These are phyloP conservation scores for Turritopsis dohrnii DNA, from an alignment of 30 jellyfish, hydroid and myxozoan genomes.

Conservation along the genomic window DNA sequence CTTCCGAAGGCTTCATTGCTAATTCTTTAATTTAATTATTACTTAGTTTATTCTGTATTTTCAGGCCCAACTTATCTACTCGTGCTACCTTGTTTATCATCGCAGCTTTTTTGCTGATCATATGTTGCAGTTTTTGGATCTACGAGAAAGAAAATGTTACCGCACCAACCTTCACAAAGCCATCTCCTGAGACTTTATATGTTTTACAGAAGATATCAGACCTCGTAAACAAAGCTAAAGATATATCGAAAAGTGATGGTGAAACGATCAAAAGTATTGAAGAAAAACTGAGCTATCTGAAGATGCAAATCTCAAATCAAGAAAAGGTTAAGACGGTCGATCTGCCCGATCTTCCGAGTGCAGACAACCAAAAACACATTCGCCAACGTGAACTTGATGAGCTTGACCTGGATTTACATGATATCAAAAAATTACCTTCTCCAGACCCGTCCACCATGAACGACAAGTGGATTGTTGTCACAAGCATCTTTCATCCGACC, in stretches of 20 bases:
- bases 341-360: neutral
- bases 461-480: conserved; percentile 52
- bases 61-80: neutral
- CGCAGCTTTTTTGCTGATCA: neutral
- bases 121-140: neutral
- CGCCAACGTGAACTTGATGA: neutral
- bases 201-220: neutral
- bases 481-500: conserved; percentile 41
- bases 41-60: neutral
- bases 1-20: no score
- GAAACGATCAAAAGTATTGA: neutral
- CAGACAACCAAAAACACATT: neutral
- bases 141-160: neutral
- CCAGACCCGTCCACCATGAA: conserved; percentile 11
- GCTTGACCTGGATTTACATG: neutral
- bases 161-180: neutral
- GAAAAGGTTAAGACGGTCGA: neutral
- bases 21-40: no score
- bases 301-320: neutral
- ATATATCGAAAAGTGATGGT: neutral
- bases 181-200: neutral
- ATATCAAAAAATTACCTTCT: neutral
- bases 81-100: neutral
- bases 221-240: neutral
- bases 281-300: neutral